Base-by-base conservation (phyloP, 2,888 invertebrate genomes). In the Alcis repandata region DNA sequence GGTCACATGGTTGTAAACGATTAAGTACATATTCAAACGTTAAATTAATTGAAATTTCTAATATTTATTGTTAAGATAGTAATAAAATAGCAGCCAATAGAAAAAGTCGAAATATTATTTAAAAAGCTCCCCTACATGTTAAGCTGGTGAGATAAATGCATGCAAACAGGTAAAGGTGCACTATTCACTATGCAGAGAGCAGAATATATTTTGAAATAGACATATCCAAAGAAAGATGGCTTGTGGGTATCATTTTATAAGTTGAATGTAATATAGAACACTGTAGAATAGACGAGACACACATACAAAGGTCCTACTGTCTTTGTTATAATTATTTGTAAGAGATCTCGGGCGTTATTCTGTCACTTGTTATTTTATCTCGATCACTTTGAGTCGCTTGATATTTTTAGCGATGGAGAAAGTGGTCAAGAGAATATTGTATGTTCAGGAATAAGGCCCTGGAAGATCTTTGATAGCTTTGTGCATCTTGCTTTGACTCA, bases 121-220 rank as follows among this genome's bases (percentile, higher is more conserved):
- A 57, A 65, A 84, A 86, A 86, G 85, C 86, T 82, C 84, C 77
- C 85, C 83, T 86, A 84, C 84, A 86, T 84, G 81, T 89, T 79
- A 82, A 90, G 89, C 89, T 80, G 72, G 86, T 87, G 84, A 85
- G 81, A 85, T 85, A 86, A 88, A 89, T 90, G 89, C 88, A 88
- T 87, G 85, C 88, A 86, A 85, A 89, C 85, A 86, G 87, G 81
- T 86, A 85, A 88, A 89, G 79, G 91, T 91, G 91, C 89, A 82
- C 77, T 84, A 85, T 80, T 84, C 87, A 87, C 85, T 87, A 80
- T 82, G 77, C 76, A 79, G 85, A 87, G 87, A 88, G 86, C 86
- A 76, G 83, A 80, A 79, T 74, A 79, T 75, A 76, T 79, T 82
- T 82, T 74, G 74, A 83, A 81, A 71, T 77, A 78, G 72, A 63